These are phyloP conservation scores for Eupithecia pulchellata DNA, from an alignment of 2,888 invertebrate genomes.

Conservation along the genomic window DNA sequence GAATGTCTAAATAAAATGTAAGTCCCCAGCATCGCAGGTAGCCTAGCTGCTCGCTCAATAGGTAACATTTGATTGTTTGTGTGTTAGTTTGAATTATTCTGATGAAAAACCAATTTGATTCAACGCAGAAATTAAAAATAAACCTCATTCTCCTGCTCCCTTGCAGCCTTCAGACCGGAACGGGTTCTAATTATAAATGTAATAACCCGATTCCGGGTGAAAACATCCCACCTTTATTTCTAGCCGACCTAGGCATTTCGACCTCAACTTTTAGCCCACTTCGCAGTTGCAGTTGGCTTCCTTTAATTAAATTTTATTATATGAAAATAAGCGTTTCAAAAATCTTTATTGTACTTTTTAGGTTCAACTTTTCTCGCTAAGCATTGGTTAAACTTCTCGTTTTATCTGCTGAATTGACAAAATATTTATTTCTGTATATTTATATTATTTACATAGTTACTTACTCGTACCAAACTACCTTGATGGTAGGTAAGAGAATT, in stretches of 20 bases:
- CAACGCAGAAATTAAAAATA: neutral
- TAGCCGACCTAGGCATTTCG: constrained; percentile 29
- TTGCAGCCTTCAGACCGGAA: constrained; percentile 17
- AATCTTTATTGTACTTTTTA: neutral
- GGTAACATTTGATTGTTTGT: too few species aligned
- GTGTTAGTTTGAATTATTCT: neutral
- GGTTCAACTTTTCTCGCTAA: neutral
- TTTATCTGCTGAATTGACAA: too few species aligned
- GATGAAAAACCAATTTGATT: neutral
- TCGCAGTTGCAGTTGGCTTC: constrained; percentile 12
- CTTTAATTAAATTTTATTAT: constrained; percentile 27
- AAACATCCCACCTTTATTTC: constrained; percentile 25
- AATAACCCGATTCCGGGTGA: constrained; percentile 31
- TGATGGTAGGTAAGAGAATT: too few species aligned
- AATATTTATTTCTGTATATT: too few species aligned
- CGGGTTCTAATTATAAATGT: constrained; percentile 31
- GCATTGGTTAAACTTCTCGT: too few species aligned
- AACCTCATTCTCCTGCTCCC: neutral
- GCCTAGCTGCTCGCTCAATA: too few species aligned
- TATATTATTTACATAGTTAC: too few species aligned
- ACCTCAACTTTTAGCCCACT: constrained; percentile 25
- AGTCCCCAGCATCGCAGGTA: too few species aligned
- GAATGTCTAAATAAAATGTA: too few species aligned
- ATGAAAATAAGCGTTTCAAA: neutral
- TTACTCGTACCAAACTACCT: too few species aligned